Evolutionary conservation across 1,140 invertebrate species (phyloP).

Genomic region (Nixonia krombeini): DNA sequence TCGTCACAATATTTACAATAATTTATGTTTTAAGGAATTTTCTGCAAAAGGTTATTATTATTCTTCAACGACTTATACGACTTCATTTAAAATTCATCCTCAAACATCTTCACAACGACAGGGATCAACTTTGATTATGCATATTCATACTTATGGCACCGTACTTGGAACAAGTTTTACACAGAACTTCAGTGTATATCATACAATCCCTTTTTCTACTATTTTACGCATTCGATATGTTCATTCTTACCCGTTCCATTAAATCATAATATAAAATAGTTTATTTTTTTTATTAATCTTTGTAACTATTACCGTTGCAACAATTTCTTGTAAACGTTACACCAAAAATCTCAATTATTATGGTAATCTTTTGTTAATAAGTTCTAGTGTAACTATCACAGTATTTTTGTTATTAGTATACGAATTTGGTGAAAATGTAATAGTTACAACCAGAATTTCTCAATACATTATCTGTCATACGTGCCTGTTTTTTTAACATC

Average conservation of each 20-base stretch:
- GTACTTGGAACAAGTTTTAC: background rate
- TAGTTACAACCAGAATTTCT: conserved; percentile 11
- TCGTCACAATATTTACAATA: too few species aligned
- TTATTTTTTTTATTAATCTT: background rate
- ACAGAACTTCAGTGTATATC: too few species aligned
- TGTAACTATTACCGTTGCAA: conserved; percentile 1
- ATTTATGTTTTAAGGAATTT: too few species aligned
- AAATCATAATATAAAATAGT: background rate
- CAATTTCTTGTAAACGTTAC: conserved; percentile 23
- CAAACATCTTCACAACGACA: too few species aligned
- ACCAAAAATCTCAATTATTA: conserved; percentile 25
- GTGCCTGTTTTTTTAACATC: too few species aligned
- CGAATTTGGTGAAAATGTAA: conserved; percentile 10
- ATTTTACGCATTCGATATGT: conserved; percentile 32
- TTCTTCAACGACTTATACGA: too few species aligned
- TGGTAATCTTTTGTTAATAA: conserved; percentile 8
- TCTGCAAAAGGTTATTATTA: too few species aligned
- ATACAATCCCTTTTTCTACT: background rate
- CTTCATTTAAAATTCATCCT: too few species aligned
- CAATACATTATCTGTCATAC: too few species aligned
- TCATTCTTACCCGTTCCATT: conserved; percentile 18
- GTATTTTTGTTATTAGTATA: conserved; percentile 14
- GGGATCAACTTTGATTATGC: conserved; percentile 1
- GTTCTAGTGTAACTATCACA: conserved; percentile 40
- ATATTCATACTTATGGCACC: conserved; percentile 3